Evolutionary conservation across 1,140 invertebrate species (phyloP).

Genomic region (Pogonomyrmex californicus): DNA sequence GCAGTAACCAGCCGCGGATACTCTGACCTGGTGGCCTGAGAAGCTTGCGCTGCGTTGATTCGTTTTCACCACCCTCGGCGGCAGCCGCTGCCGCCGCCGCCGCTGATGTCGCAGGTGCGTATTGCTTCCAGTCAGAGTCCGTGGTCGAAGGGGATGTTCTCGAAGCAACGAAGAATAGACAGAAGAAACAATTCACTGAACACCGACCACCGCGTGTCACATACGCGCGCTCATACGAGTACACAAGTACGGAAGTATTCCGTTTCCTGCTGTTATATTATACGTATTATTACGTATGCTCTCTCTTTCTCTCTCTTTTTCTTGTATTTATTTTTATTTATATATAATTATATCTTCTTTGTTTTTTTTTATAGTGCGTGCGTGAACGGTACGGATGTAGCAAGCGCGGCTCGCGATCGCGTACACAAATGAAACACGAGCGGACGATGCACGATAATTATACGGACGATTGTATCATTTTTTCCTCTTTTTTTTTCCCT

Average conservation of each 20-base stretch:
- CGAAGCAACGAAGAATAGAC: conserved; percentile 58
- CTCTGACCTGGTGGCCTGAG: background rate
- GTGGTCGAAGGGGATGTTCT: conserved; percentile 1
- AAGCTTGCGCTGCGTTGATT: conserved; percentile 25
- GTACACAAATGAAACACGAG: conserved; percentile 66
- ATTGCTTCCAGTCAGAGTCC: conserved; percentile 40
- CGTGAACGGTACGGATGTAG: conserved; percentile 54
- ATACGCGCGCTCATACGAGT: conserved; percentile 57
- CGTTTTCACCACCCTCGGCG: conserved; percentile 64
- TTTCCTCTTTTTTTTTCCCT: background rate
- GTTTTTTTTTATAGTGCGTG: conserved; percentile 12
- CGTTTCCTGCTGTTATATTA: conserved; percentile 6
- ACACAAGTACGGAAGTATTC: conserved; percentile 26
- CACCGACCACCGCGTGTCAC: conserved; percentile 66
- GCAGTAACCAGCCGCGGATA: background rate
- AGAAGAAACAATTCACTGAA: conserved; percentile 63
- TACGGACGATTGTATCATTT: conserved; percentile 42
- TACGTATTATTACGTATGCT: background rate
- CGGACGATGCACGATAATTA: conserved; percentile 34
- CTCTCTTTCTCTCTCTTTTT: background rate
- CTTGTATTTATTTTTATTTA: conserved; percentile 15
- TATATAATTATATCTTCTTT: conserved; percentile 53
- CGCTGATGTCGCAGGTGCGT: conserved; percentile 65
- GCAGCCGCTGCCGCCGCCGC: conserved; percentile 72
- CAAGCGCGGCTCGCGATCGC: conserved; percentile 58